Percentiles rank a stretch among this genome's conserved stretches.
Conservation (phyloP, 1,140 invertebrate genomes). For the Melipona quadrifasciata region DNA sequence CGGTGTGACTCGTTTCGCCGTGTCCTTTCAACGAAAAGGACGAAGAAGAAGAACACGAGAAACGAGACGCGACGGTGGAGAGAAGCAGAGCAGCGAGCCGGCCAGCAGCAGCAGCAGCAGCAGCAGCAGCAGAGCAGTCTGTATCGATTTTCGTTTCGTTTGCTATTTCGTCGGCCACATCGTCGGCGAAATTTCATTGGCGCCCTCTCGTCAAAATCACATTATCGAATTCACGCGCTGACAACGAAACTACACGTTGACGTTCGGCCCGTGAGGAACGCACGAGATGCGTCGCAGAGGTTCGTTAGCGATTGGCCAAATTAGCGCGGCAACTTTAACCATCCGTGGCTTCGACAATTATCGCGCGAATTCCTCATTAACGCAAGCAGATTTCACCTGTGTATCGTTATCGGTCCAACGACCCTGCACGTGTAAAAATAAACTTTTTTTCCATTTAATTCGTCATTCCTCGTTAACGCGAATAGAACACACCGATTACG, state of each 20-base stretch:
- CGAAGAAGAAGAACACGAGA: slow-evolving; percentile 2
- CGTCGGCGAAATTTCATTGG: slow-evolving; percentile 52
- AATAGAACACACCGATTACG: too few relatives aligned
- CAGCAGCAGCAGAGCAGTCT: slow-evolving; percentile 8
- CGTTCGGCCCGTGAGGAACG: background rate
- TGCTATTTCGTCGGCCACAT: slow-evolving; percentile 55
- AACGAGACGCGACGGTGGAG: background rate
- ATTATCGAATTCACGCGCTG: slow-evolving; percentile 54
- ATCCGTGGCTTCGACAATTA: background rate
- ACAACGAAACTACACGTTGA: slow-evolving; percentile 17
- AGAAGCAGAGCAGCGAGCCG: slow-evolving; percentile 1
- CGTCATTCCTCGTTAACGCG: slow-evolving; percentile 15
- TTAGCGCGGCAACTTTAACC: background rate
- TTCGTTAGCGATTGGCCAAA: slow-evolving; percentile 32
- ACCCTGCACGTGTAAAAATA: too few relatives aligned
- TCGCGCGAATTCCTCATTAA: slow-evolving; percentile 17
- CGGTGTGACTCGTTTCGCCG: slow-evolving; percentile 16
- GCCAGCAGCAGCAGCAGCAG: background rate
- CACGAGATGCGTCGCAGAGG: background rate
- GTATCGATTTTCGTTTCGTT: slow-evolving; percentile 68
- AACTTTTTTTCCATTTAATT: too few relatives aligned
- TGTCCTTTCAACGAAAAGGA: background rate
- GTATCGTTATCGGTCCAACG: background rate
- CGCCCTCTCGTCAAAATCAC: slow-evolving; percentile 52
- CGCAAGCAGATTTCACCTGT: background rate